Base-by-base conservation (phyloP, 2,888 invertebrate genomes). In the Nomada fucata region DNA sequence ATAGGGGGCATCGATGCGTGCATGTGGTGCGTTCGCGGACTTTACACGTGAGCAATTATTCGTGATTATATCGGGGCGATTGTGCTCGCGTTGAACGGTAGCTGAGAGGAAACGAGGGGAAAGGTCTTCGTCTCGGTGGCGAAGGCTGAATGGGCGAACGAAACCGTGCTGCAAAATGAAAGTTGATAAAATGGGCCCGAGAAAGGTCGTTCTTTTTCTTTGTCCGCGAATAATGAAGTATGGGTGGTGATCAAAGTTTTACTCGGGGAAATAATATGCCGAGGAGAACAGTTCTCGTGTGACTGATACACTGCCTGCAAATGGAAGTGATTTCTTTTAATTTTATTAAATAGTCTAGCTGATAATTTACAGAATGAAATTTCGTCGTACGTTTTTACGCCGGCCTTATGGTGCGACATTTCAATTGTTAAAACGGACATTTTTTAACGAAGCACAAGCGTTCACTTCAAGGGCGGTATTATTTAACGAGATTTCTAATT, bases 21-120 rank as follows among this genome's bases (percentile, higher is more conserved):
- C 74, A 73, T 77, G 76, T 63, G 82, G 79, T 75, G 71, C 74
- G 80, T 77, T 81, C 70, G 81, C 82, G 83, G 86, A 88, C 80
- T 88, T 89, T 83, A 90, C 86, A 84, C 88, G 79, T 79, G 84
- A 87, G 68, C 72, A 88, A 81, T 83, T 79, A 78, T 70, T 76
- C 78, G 81, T 79, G 82, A 87, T 87, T 88, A 88, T 80, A 29
- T 29, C 47, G 60, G 26, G 60, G 69, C 47, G 63, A 79, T 76
- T 84, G 67, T 69, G 59, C 72, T 57, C 55, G 29, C 50, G 63
- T 67, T 57, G 71, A 53, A 64, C 55, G 70, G 63, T 57, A 1
- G 10, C 26, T 4, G 42, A 55, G 61, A 70, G 57, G 15, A 64
- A 64, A 50, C 26, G 64, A 47, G 20, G 23, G 23, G 71, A 50